Base-by-base conservation (phyloP, 2,888 invertebrate species). In the Rosalia funebris region DNA sequence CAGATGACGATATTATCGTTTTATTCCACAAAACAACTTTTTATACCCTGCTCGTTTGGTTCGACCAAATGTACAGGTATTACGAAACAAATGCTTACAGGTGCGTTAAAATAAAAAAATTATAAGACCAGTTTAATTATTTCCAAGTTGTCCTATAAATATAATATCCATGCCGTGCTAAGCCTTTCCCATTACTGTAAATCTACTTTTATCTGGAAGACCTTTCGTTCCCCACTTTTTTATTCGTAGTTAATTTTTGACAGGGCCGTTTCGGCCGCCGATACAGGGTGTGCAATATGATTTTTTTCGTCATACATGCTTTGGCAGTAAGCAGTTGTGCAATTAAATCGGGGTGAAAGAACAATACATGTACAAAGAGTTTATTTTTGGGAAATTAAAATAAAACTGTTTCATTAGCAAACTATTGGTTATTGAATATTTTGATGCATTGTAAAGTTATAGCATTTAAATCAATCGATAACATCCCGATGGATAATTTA, bases 101-200 rank as follows among this genome's bases (percentile, higher is more conserved):
- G 64, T 62, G 65, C 59, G 54, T 62, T 45, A 45, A 50, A 60
- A 60, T 34, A 65, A 62, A 57, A 54, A 61, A 48, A 20, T 45
- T n/a, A 34, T 56, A 59, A 59, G 65, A 62, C 65, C 60, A 59
- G 65, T 65, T 62, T 65, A 65, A 65, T 65, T 65, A 62, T 65
- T 56, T 62, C 57, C 59, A 60, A 65, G 60, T 65, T 65, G 65
- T 65, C 65, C 65, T 65, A 65, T 65, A 65, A 65, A 65, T 65
- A 65, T 41, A 39, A 50, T 41, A 50, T 50, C 50, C 50, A 20
- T 39, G 50, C 39, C 50, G 7, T 50, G 50, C 50, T 12, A 15
- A 36, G 50, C 39, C 34, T 2, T 34, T 34, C 34, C 59, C 61
- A 64, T 61, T 57, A 60, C 55, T 52, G 62, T 65, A 60, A 62